Conservation (phyloP, 2,113 vertebrate genomes). For the Talpa occidentalis region DNA sequence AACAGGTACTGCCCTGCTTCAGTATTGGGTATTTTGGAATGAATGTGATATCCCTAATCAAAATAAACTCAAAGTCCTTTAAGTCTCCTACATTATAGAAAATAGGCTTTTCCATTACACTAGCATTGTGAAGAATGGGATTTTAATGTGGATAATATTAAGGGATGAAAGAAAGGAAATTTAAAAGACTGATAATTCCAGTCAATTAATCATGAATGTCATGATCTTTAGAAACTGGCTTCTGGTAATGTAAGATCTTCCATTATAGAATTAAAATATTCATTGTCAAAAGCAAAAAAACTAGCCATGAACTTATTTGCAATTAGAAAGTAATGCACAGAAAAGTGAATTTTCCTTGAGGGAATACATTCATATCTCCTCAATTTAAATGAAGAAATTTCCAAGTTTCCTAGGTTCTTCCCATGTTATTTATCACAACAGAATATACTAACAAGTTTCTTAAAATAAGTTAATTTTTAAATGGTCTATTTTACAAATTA, state of each 20-base stretch:
- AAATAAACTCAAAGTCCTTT: background rate
- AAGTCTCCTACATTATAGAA: background rate
- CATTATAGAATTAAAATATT: background rate
- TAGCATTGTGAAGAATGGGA: background rate
- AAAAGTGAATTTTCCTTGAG: background rate
- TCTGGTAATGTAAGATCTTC: background rate
- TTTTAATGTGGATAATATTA: background rate
- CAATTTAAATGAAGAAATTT: background rate
- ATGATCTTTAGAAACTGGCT: background rate
- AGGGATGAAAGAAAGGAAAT: background rate
- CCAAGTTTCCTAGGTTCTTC: background rate
- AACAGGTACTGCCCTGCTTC: background rate
- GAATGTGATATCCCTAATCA: background rate
- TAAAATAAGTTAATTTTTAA: slow-evolving; percentile 11
- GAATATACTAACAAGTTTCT: background rate
- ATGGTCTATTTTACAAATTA: background rate
- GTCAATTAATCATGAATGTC: background rate
- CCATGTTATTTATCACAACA: background rate
- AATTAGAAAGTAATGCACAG: background rate
- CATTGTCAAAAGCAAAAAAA: background rate
- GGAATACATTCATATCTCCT: background rate
- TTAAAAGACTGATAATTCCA: background rate
- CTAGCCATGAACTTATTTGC: background rate
- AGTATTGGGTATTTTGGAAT: background rate
- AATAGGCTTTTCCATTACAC: background rate